These are phyloP conservation scores for Megathymus violae DNA, from an alignment of 1,140 invertebrate species.

Conservation along the genomic window DNA sequence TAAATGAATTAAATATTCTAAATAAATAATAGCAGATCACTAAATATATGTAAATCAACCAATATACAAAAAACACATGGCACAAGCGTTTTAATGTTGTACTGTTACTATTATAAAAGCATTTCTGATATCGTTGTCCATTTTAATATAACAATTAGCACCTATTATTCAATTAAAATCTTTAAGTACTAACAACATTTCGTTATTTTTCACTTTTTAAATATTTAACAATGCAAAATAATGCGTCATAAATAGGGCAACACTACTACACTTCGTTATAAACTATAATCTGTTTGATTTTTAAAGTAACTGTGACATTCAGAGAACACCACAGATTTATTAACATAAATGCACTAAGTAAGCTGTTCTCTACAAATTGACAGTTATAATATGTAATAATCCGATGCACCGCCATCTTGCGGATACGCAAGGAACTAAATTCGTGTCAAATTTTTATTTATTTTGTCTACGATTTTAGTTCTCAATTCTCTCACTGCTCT, in stretches of 20 bases:
- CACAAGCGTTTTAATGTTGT: slow-evolving; percentile 46
- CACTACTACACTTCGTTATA: slow-evolving; percentile 11
- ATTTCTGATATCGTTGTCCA: slow-evolving; percentile 57
- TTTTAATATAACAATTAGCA: slow-evolving; percentile 47
- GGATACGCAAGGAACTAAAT: not conserved
- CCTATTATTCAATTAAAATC: slow-evolving; percentile 57
- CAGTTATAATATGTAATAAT: not conserved
- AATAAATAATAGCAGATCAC: no score
- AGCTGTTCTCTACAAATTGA: not conserved
- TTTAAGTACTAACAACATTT: slow-evolving; percentile 56
- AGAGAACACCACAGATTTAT: not conserved
- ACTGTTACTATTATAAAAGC: slow-evolving; percentile 39
- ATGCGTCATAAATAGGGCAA: not conserved
- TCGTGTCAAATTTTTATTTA: not conserved
- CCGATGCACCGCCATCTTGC: not conserved
- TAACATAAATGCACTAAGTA: not conserved
- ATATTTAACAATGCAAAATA: slow-evolving; percentile 17
- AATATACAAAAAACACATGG: slow-evolving; percentile 31
- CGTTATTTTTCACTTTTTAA: slow-evolving; percentile 21
- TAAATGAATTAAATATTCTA: no score
- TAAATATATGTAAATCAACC: slow-evolving; percentile 7
- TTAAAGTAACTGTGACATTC: not conserved
- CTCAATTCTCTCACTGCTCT: no score
- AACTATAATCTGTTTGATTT: slow-evolving; percentile 9
- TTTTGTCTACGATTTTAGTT: not conserved